A percentile compares a stretch with the other conserved stretches of the same genome.
Evolutionary conservation across 2,888 invertebrate species (phyloP).

Genomic region (Brachyptera risi): DNA sequence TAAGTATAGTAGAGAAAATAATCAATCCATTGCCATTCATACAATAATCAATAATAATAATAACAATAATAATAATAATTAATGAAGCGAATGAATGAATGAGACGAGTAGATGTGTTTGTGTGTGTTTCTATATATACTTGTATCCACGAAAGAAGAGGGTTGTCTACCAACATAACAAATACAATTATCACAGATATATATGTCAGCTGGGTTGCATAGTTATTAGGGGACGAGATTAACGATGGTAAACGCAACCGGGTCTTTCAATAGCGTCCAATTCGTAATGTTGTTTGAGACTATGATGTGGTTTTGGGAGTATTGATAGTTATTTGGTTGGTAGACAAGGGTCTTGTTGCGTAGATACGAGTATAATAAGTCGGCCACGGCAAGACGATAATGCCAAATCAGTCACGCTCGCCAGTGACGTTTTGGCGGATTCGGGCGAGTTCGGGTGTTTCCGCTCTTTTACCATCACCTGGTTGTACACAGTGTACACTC

Average conservation of each 20-base stretch:
- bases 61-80: too few relatives aligned
- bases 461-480: slow-evolving; percentile 32
- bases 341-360: slow-evolving; percentile 40
- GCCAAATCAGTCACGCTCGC: slow-evolving; percentile 67
- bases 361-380: slow-evolving; percentile 41
- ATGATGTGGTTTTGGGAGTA: not conserved
- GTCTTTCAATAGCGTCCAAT: too few relatives aligned
- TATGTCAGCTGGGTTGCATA: not conserved
- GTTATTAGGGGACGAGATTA: not conserved
- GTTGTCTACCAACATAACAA: too few relatives aligned
- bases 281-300: too few relatives aligned
- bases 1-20: slow-evolving; percentile 19
- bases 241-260: too few relatives aligned
- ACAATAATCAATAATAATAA: not conserved
- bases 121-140: not conserved
- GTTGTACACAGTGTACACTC: slow-evolving; percentile 35
- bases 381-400: slow-evolving; percentile 57
- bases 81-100: slow-evolving; percentile 11
- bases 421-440: slow-evolving; percentile 58
- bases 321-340: slow-evolving; percentile 26
- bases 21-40: slow-evolving; percentile 24
- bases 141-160: too few relatives aligned
- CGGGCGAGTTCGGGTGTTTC: slow-evolving; percentile 56
- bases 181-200: not conserved
- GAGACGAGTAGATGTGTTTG: not conserved